Percentiles rank a stretch among this genome's conserved stretches.
Conservation (phyloP, 2,113 vertebrate genomes). For the Anguilla rostrata region DNA sequence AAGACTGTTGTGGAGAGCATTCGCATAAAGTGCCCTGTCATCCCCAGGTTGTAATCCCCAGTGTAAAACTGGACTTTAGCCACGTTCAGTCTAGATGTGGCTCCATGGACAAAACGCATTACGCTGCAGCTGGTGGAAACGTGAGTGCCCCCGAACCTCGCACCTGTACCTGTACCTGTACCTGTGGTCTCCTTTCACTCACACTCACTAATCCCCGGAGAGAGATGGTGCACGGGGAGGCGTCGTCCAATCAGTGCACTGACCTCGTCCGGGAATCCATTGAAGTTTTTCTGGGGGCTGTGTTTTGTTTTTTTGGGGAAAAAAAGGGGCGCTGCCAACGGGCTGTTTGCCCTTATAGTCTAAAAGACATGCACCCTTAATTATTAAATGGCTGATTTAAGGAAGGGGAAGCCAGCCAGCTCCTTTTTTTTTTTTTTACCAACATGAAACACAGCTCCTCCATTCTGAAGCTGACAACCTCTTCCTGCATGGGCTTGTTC, state of each 20-base stretch:
- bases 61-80: slow-evolving; percentile 70
- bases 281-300: background rate
- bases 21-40: slow-evolving; percentile 43
- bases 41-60: slow-evolving; percentile 69
- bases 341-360: background rate
- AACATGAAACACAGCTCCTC: background rate
- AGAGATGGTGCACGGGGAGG: background rate
- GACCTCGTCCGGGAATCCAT: background rate
- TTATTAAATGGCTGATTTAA: background rate
- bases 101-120: slow-evolving; percentile 66
- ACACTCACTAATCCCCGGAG: slow-evolving; percentile 2
- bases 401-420: background rate
- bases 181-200: background rate
- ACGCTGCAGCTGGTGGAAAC: slow-evolving; percentile 61
- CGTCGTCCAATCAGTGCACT: background rate
- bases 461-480: background rate
- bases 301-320: slow-evolving; percentile 7
- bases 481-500: background rate
- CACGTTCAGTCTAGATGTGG: slow-evolving; percentile 70
- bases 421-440: background rate
- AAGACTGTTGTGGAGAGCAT: slow-evolving; percentile 1
- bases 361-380: background rate
- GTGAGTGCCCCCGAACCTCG: slow-evolving; percentile 53
- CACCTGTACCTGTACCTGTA: slow-evolving; percentile 32
- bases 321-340: background rate